A percentile compares a stretch with the other conserved stretches of the same genome.
These are phyloP conservation scores for Chorisops tibialis DNA, from an alignment of 2,888 invertebrate species.

Conservation along the genomic window DNA sequence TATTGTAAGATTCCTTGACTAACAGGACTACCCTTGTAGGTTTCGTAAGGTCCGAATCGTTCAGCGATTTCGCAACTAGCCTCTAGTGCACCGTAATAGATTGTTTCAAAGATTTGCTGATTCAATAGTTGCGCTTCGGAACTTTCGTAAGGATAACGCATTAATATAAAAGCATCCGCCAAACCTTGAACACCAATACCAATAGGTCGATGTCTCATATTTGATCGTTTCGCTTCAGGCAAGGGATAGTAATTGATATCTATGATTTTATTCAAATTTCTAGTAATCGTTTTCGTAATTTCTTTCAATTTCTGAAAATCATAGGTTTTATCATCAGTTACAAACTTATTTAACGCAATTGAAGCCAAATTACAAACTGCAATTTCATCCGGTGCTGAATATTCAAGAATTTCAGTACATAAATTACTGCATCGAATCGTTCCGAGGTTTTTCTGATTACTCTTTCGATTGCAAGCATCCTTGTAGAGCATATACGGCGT, in stretches of 20 bases:
- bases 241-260: slow-evolving; percentile 92
- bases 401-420: slow-evolving; percentile 93
- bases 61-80: slow-evolving; percentile 88
- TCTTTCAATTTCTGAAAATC: slow-evolving; percentile 79
- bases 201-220: slow-evolving; percentile 74
- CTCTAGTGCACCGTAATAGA: slow-evolving; percentile 89
- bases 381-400: slow-evolving; percentile 80
- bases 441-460: slow-evolving; percentile 92
- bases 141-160: slow-evolving; percentile 87
- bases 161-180: slow-evolving; percentile 88
- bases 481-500: slow-evolving; percentile 92
- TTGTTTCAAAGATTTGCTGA: slow-evolving; percentile 89
- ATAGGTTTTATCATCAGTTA: slow-evolving; percentile 54
- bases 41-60: slow-evolving; percentile 75
- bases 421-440: slow-evolving; percentile 94
- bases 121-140: slow-evolving; percentile 78
- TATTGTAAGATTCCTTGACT: slow-evolving; percentile 90
- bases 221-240: slow-evolving; percentile 75
- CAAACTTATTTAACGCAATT: slow-evolving; percentile 87
- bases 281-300: slow-evolving; percentile 78
- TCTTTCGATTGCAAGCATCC: slow-evolving; percentile 90
- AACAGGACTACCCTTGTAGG: slow-evolving; percentile 84
- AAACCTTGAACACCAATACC: slow-evolving; percentile 92
- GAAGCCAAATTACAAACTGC: slow-evolving; percentile 95
- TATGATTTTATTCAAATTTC: slow-evolving; percentile 89